Evolutionary conservation across 1,140 invertebrate genomes (phyloP).

Genomic region (Drosophila tropicalis): DNA sequence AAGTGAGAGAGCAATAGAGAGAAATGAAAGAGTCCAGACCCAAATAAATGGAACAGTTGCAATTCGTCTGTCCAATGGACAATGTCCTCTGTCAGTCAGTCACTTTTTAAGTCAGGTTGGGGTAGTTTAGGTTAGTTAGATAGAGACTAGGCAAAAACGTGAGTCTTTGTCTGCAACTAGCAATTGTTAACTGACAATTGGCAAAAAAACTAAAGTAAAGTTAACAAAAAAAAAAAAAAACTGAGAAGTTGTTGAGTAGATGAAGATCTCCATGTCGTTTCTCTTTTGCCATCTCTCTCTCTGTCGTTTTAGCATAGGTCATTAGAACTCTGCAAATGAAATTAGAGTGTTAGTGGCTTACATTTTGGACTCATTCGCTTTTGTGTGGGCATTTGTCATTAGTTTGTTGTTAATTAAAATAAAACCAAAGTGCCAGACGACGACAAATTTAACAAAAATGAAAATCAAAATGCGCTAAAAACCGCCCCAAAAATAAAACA

Average conservation of each 20-base stretch:
- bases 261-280: background rate
- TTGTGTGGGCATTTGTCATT: slow-evolving; percentile 66
- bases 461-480: slow-evolving; percentile 76
- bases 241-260: slow-evolving; percentile 2
- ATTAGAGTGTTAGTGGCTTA: slow-evolving; percentile 61
- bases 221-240: slow-evolving; percentile 2
- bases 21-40: slow-evolving; percentile 35
- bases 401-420: slow-evolving; percentile 81
- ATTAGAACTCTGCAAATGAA: slow-evolving; percentile 68
- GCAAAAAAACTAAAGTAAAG: slow-evolving; percentile 46
- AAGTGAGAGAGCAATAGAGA: slow-evolving; percentile 1
- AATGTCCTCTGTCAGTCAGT: slow-evolving; percentile 50
- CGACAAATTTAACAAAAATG: slow-evolving; percentile 57
- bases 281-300: background rate
- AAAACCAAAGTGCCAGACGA: slow-evolving; percentile 64
- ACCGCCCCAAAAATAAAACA: slow-evolving; percentile 65
- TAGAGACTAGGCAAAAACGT: slow-evolving; percentile 69
- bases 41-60: slow-evolving; percentile 70
- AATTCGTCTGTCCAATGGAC: slow-evolving; percentile 39
- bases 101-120: slow-evolving; percentile 13
- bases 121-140: slow-evolving; percentile 13
- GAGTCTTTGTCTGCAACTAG: slow-evolving; percentile 67
- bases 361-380: slow-evolving; percentile 25
- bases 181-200: slow-evolving; percentile 77
- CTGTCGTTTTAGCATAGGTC: slow-evolving; percentile 51